Percentiles rank a stretch among this genome's conserved stretches.
phyloP scores from a whole-genome alignment of 2,888 invertebrate species.

The Erebia palarica region DNA sequence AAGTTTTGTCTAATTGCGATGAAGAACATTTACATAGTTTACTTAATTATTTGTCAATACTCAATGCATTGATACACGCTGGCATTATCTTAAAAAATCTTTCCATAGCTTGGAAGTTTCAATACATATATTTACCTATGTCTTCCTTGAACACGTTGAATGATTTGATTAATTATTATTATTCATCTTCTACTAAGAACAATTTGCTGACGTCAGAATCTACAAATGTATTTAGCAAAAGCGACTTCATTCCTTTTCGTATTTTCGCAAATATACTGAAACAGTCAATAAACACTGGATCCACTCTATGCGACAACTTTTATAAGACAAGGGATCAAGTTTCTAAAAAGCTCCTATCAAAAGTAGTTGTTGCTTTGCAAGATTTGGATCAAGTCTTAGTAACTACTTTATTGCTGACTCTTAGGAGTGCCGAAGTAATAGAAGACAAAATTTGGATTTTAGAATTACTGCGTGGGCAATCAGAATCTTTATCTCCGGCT shows the following conservation, averaged over 20 bases:
- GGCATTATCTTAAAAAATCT: constrained; percentile 67
- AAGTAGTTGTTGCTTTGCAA: constrained; percentile 59
- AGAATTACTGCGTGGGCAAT: constrained; percentile 63
- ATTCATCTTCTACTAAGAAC: constrained; percentile 39
- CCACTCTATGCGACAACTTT: constrained; percentile 43
- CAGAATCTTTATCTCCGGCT: constrained; percentile 59
- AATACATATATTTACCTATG: constrained; percentile 72
- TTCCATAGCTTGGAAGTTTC: constrained; percentile 72
- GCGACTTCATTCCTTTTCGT: constrained; percentile 66
- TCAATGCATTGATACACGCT: constrained; percentile 64
- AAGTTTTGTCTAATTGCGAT: constrained; percentile 58
- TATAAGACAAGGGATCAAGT: constrained; percentile 48
- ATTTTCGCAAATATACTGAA: constrained; percentile 55
- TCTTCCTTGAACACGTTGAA: constrained; percentile 64
- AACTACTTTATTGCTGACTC: constrained; percentile 59
- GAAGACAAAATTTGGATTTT: constrained; percentile 56
- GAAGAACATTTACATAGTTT: constrained; percentile 68
- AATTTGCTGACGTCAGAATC: constrained; percentile 40
- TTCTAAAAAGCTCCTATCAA: constrained; percentile 58
- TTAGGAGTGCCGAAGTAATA: constrained; percentile 51
- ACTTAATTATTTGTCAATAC: constrained; percentile 55
- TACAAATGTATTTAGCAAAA: constrained; percentile 49
- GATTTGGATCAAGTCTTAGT: constrained; percentile 68
- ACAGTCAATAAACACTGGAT: constrained; percentile 39
- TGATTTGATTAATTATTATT: constrained; percentile 62